phyloP scores from a whole-genome alignment of 2,888 invertebrate species.

The Brenthis hecate region DNA sequence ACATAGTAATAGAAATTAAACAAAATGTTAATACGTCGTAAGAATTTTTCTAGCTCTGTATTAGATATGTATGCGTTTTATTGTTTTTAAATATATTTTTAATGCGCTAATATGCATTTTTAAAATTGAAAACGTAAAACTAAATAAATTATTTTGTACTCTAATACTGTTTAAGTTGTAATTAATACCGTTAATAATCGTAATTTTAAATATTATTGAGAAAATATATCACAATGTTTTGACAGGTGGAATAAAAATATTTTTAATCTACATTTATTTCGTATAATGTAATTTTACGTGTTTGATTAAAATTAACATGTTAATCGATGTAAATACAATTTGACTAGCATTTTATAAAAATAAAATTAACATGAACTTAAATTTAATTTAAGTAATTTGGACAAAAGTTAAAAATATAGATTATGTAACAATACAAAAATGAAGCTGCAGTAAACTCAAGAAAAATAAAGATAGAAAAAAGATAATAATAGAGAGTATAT shows the following conservation, averaged over 20 bases:
- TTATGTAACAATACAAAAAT: no score
- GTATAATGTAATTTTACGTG: not conserved
- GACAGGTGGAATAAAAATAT: conserved; percentile 16
- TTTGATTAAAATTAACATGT: conserved; percentile 1
- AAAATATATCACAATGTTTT: conserved; percentile 27
- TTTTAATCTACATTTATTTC: not conserved
- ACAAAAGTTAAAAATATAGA: not conserved
- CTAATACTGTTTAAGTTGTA: conserved; percentile 21
- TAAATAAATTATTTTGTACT: conserved; percentile 28
- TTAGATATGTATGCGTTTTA: no score
- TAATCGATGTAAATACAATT: conserved; percentile 7
- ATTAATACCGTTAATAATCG: conserved; percentile 2
- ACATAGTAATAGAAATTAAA: no score
- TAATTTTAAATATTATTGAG: conserved; percentile 15
- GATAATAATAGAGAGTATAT: no score
- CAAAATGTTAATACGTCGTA: no score
- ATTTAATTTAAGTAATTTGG: not conserved
- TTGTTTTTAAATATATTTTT: not conserved
- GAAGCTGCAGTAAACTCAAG: no score
- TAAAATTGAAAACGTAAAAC: conserved; percentile 6
- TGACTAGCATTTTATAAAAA: conserved; percentile 26
- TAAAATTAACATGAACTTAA: not conserved
- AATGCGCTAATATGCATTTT: conserved; percentile 2
- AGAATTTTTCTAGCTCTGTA: no score
- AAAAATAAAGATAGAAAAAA: no score